Conservation (phyloP, 2,888 invertebrate genomes). For the Thecocarcelia acutangulata region DNA sequence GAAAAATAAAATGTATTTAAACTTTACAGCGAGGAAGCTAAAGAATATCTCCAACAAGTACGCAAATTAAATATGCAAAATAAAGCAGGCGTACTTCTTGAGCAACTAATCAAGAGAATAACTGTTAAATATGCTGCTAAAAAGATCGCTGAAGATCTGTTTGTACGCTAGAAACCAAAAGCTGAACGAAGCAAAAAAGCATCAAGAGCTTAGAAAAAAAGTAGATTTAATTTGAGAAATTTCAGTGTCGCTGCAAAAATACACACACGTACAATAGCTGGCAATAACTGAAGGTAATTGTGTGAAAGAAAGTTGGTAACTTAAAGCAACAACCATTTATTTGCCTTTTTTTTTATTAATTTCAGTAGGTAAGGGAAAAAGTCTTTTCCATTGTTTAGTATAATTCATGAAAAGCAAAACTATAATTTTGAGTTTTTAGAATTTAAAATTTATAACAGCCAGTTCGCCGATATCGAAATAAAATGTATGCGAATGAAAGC, state of each 20-base stretch:
- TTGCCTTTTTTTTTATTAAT: neutral
- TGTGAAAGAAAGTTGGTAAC: slow-evolving; percentile 59
- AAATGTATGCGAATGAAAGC: too few species aligned
- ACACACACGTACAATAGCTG: neutral
- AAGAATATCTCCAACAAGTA: slow-evolving; percentile 4
- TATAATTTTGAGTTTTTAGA: too few species aligned
- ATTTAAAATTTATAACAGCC: too few species aligned
- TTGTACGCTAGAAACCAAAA: neutral
- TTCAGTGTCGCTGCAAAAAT: slow-evolving; percentile 15
- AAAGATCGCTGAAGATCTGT: neutral
- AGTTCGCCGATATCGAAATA: too few species aligned
- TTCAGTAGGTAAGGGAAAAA: slow-evolving; percentile 1
- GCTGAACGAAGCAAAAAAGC: slow-evolving; percentile 34
- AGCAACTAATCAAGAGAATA: slow-evolving; percentile 60
- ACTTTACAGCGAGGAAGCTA: neutral
- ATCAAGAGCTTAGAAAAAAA: neutral
- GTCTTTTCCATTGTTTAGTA: neutral
- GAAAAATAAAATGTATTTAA: neutral
- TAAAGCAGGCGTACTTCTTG: slow-evolving; percentile 23
- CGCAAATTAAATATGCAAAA: slow-evolving; percentile 48
- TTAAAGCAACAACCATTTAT: slow-evolving; percentile 22
- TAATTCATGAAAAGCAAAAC: neutral
- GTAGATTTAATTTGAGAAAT: slow-evolving; percentile 41
- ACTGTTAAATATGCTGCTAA: slow-evolving; percentile 56
- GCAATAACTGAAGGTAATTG: slow-evolving; percentile 42